Evolutionary conservation across 2,888 invertebrate genomes (phyloP).

Genomic region (Amiota mariae): DNA sequence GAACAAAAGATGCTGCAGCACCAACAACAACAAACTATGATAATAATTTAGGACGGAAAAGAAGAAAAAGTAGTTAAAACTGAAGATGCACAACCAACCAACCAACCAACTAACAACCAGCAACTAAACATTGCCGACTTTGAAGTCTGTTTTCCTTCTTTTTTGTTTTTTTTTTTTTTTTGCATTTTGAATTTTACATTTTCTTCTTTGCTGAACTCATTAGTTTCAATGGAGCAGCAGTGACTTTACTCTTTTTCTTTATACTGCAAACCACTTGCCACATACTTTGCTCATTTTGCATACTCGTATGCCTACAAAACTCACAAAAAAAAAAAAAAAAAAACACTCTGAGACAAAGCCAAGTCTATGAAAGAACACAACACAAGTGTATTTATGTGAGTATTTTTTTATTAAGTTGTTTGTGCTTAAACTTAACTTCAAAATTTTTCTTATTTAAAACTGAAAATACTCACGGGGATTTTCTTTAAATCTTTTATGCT

Average conservation of each 20-base stretch:
- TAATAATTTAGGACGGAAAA: not conserved
- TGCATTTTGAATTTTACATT: constrained; percentile 33
- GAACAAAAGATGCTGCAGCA: not conserved
- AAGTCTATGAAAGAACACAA: not conserved
- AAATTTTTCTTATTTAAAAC: too few relatives aligned
- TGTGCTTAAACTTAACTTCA: not conserved
- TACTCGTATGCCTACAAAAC: not conserved
- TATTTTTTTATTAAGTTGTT: constrained; percentile 6
- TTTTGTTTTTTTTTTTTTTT: not conserved
- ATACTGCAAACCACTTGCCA: not conserved
- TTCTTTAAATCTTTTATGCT: too few relatives aligned
- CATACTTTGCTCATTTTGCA: constrained; percentile 12
- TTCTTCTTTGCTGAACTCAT: constrained; percentile 29
- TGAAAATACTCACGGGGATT: too few relatives aligned
- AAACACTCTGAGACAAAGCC: not conserved
- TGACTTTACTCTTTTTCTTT: not conserved
- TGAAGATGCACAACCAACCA: not conserved
- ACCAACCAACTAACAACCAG: constrained; percentile 36
- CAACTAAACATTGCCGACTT: constrained; percentile 61
- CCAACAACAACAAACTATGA: not conserved
- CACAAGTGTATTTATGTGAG: not conserved
- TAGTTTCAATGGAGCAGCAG: constrained; percentile 10
- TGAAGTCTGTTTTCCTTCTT: constrained; percentile 46
- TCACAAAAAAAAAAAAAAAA: too few relatives aligned
- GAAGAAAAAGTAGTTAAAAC: not conserved